Percentiles rank a stretch among this genome's conserved stretches.
phyloP scores from a whole-genome alignment of 1,140 invertebrate genomes.

The Euura lappo region DNA sequence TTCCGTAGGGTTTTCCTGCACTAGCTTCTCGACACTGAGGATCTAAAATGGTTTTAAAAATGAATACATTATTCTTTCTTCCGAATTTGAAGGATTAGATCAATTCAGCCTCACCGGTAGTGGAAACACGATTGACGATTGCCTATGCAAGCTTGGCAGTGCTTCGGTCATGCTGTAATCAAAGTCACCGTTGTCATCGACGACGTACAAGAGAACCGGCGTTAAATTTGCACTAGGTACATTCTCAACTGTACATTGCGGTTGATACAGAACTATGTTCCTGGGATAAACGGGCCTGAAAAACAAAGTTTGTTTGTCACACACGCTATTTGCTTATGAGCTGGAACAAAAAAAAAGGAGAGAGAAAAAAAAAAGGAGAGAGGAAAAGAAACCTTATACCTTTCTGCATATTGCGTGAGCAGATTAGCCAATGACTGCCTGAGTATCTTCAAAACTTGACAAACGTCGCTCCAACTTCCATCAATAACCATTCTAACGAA shows the following conservation, averaged over 20 bases:
- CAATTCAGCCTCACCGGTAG: conserved; percentile 32
- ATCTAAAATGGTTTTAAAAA: conserved; percentile 36
- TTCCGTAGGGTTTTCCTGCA: conserved; percentile 48
- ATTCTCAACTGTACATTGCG: conserved; percentile 36
- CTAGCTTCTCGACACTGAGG: conserved; percentile 51
- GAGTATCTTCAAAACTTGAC: conserved; percentile 35
- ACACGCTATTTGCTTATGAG: background rate
- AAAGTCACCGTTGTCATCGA: conserved; percentile 47
- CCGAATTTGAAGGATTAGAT: no score
- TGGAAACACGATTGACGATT: conserved; percentile 29
- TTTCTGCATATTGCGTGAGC: conserved; percentile 34
- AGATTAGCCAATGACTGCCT: conserved; percentile 40
- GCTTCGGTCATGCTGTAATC: conserved; percentile 47
- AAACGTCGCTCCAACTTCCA: conserved; percentile 42
- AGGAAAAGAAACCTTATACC: conserved; percentile 36
- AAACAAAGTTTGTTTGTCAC: conserved; percentile 13
- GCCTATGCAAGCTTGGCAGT: conserved; percentile 45
- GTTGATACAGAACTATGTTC: conserved; percentile 47
- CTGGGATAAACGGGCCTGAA: conserved; percentile 40
- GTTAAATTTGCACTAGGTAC: conserved; percentile 35
- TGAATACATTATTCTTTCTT: no score
- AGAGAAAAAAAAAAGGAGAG: background rate
- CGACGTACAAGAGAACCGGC: conserved; percentile 46
- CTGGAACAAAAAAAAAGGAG: no score
- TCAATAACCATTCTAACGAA: conserved; percentile 50